Conservation (phyloP, 2,113 vertebrate species). For the Empidonax traillii region DNA sequence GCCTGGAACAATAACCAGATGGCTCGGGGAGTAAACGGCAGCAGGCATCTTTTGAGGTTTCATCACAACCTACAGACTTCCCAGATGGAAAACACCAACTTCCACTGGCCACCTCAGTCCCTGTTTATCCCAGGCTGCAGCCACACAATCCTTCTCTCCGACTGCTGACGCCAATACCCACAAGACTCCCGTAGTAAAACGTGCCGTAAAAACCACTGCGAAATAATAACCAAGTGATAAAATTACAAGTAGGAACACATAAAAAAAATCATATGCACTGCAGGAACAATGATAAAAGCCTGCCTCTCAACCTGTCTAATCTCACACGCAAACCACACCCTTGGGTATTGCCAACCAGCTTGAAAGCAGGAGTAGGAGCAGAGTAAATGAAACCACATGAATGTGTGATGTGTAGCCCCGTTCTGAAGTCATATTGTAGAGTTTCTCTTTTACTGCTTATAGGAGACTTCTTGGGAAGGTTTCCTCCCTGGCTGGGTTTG, state of each 20-base stretch:
- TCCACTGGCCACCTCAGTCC: neutral
- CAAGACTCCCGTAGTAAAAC: slow-evolving; percentile 50
- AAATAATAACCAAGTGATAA: slow-evolving; percentile 68
- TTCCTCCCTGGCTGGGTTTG: neutral
- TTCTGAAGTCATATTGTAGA: neutral
- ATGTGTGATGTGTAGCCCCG: neutral
- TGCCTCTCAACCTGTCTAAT: slow-evolving; percentile 62
- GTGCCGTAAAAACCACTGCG: slow-evolving; percentile 50
- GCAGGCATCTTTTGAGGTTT: neutral
- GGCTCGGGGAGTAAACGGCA: neutral
- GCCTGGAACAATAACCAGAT: neutral
- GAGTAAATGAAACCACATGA: slow-evolving; percentile 20
- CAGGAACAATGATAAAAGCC: slow-evolving; percentile 56
- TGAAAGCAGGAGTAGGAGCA: slow-evolving; percentile 8
- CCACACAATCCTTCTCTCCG: neutral
- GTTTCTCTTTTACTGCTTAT: neutral
- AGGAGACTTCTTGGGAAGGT: neutral
- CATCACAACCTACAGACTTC: neutral
- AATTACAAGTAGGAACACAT: slow-evolving; percentile 64
- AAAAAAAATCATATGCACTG: slow-evolving; percentile 35
- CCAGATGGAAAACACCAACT: neutral
- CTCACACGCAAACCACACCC: slow-evolving; percentile 50
- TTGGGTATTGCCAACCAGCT: slow-evolving; percentile 45
- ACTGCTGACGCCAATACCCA: slow-evolving; percentile 7
- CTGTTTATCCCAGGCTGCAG: neutral